Conservation (phyloP, 2,888 invertebrate genomes). For the Sesamia inferens region DNA sequence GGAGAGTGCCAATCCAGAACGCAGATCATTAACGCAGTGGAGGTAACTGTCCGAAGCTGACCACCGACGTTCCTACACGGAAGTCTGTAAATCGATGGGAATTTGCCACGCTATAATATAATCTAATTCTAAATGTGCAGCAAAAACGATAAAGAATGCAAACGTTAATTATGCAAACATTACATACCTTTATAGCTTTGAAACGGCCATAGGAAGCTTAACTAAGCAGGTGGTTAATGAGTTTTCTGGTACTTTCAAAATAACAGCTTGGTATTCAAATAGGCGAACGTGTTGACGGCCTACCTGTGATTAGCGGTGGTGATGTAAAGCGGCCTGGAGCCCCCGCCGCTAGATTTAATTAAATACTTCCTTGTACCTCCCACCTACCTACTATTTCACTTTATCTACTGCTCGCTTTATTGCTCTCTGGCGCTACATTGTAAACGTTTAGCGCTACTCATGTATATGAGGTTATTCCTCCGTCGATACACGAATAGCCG, state of each 20-base stretch:
- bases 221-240: conserved; percentile 69
- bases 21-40: not conserved
- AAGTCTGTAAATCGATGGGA: not conserved
- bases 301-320: conserved; percentile 87
- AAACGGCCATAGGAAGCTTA: conserved; percentile 47
- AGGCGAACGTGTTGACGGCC: conserved; percentile 83
- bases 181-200: conserved; percentile 15
- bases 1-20: not conserved
- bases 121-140: not conserved
- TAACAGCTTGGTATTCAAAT: conserved; percentile 81
- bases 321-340: conserved; percentile 81
- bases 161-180: not conserved
- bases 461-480: conserved; percentile 63
- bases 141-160: not conserved
- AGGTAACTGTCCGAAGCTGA: not conserved
- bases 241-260: conserved; percentile 75
- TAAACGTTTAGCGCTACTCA: conserved; percentile 65
- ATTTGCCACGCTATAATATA: not conserved
- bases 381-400: conserved; percentile 83
- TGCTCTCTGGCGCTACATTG: conserved; percentile 72
- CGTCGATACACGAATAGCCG: conserved; percentile 57
- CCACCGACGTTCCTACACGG: not conserved
- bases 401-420: conserved; percentile 80
- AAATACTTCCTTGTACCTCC: conserved; percentile 86
- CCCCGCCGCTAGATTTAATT: conserved; percentile 86